Evolutionary conservation across 2,113 vertebrate species (phyloP), one percentile per base, ranked within the genome.

Genomic region (Vombatus ursinus): DNA sequence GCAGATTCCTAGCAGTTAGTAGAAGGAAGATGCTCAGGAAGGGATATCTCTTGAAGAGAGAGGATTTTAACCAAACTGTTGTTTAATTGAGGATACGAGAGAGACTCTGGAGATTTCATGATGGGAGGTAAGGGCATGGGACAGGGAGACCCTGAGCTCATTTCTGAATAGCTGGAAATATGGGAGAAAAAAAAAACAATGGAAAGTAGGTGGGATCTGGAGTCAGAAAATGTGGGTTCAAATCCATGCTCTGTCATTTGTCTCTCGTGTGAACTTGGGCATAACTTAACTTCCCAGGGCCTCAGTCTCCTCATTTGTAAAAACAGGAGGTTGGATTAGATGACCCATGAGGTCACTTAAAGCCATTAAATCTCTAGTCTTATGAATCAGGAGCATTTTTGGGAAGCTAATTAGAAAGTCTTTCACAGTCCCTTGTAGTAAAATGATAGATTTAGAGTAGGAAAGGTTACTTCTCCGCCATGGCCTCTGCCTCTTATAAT

Each of bases 251-350:
- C 37, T 44, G n/a, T 22, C 10, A 0, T 50, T 90, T 91, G 9
- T 92, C 89, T 94, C 57, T 28, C 52, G n/a, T 52, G n/a, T 84
- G 49, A 37, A 28, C 54, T 50, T 37, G 37, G 89, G 24, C 28
- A 89, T 95, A 57, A 50, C 91, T 89, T 84, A 89, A 90, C 22
- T 49, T 92, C 9, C 51, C 68, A 57, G 7, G 94, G 84, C 22
- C 16, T 90, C 44, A 89, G 23, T 90, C 28, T 89, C n/a, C 96
- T 96, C 23, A 47, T 92, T 94, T 95, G 89, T 92, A n/a, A 54
- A 96, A 44, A 44, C 16, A 84, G n/a, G 19, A 3, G 16, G 3
- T 68, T 37, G 31, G 54, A 77, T 77, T 77, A 77, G 11, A 77
- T 77, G 61, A 77, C 14, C 61, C 5, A 0, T n/a, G 31, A 77